Percentiles rank a stretch among this genome's conserved stretches.
Conservation (phyloP, 2,113 vertebrate species). For the Agelaius tricolor region DNA sequence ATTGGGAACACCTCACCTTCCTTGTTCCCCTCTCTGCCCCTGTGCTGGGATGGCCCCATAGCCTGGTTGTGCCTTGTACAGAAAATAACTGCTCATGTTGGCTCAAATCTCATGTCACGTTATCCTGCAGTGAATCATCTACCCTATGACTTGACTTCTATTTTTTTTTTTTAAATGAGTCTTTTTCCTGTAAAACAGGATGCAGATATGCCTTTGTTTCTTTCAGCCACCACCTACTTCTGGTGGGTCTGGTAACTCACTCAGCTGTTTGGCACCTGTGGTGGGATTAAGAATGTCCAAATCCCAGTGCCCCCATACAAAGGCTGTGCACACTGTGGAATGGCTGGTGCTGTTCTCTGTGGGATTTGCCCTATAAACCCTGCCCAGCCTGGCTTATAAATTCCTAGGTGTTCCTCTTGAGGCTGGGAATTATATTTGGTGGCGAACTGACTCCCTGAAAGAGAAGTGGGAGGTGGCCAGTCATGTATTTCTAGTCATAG, state of each 20-base stretch:
- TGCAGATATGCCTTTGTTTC: conserved; percentile 7
- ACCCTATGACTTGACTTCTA: not conserved
- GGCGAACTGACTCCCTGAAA: not conserved
- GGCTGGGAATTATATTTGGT: not conserved
- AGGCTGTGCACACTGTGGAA: fast-evolving
- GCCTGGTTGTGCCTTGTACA: not conserved
- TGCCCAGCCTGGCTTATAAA: not conserved
- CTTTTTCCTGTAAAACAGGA: conserved; percentile 23
- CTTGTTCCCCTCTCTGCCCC: fast-evolving
- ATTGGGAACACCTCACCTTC: fast-evolving
- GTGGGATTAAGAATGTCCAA: not conserved
- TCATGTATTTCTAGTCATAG: not conserved
- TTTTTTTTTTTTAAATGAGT: not conserved
- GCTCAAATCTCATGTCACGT: not conserved
- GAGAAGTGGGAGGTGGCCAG: not conserved
- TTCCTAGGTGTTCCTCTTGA: not conserved
- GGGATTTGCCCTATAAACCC: fast-evolving
- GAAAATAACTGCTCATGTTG: not conserved
- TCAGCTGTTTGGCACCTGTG: not conserved
- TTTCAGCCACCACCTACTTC: not conserved
- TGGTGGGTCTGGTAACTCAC: not conserved
- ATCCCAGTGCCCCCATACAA: not conserved
- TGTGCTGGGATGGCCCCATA: too few species aligned
- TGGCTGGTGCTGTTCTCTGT: not conserved
- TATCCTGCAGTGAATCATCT: not conserved